Evolutionary conservation across 2,888 invertebrate genomes (phyloP), one percentile per base, ranked within the genome.

Genomic region (Mechanitis mazaeus): DNA sequence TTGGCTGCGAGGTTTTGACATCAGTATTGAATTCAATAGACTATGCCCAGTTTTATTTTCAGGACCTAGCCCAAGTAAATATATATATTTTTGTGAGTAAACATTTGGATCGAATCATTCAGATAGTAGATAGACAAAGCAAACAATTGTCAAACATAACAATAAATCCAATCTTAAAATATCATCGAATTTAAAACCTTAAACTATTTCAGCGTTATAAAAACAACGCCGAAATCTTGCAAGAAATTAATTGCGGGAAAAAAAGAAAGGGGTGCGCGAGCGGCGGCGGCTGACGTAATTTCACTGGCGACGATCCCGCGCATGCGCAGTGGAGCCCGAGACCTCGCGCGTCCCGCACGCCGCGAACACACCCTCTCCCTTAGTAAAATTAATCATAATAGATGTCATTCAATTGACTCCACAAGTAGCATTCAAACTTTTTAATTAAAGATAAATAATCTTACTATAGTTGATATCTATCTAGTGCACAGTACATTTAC

Each of bases 161-260:
- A 42, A 42, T 42, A 42, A 42, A 42, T 9, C 3, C 6, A 42
- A 42, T 3, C 42, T 9, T 42, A 42, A 42, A 42, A 9, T 9
- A 9, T 42, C 11, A 42, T 50, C 9, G 9, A 50, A 31, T 9
- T 50, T 6, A 11, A 11, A 28, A 31, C 31, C 31, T 3, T 31
- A 31, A 50, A 31, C 31, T 31, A 50, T 50, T 50, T 31, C 28
- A 50, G 11, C 11, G 5, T 31, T 50, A 50, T 42, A 84, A 83
- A 80, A 79, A 71, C 70, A 69, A 68, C 68, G 80, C 84, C 80
- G 81, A 85, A 87, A 83, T 84, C 80, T 81, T 75, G 80, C 83
- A 87, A 84, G 84, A 87, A 87, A 86, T 80, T 87, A 87, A 87
- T 88, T 84, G 84, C 77, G 76, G 77, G 81, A 85, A 85, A 87